Conservation (phyloP, 2,113 vertebrate species). For the Prunella fulvescens region DNA sequence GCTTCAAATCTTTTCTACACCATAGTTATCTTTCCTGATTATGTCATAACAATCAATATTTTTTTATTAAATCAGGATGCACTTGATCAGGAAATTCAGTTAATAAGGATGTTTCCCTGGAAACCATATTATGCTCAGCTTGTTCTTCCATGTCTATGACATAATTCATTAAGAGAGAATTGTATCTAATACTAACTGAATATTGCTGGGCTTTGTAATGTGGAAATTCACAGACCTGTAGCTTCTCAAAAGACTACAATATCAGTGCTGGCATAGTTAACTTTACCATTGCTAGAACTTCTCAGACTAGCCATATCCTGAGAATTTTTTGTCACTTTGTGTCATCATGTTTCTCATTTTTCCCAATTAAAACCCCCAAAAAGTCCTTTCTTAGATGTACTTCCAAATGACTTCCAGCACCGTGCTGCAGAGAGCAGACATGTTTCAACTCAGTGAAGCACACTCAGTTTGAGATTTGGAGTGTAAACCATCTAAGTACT, state of each 20-base stretch:
- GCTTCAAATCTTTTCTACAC: background rate
- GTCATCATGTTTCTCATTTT: background rate
- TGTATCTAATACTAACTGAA: background rate
- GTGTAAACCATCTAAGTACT: background rate
- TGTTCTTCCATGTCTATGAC: background rate
- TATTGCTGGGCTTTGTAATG: background rate
- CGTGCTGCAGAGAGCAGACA: background rate
- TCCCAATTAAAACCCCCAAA: background rate
- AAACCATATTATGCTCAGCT: background rate
- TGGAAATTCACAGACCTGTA: background rate
- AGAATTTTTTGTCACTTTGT: background rate
- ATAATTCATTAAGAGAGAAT: background rate
- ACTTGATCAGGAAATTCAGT: conserved; percentile 24
- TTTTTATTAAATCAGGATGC: conserved; percentile 50
- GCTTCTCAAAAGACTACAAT: background rate
- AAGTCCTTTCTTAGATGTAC: background rate
- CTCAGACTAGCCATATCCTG: background rate
- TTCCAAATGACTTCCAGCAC: background rate
- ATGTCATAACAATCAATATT: conserved; percentile 1
- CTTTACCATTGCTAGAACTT: background rate
- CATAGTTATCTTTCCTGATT: background rate
- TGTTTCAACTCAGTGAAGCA: background rate
- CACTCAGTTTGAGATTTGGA: background rate
- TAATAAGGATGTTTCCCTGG: conserved; percentile 17
- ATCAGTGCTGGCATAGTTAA: background rate